phyloP scores from a whole-genome alignment of 2,888 invertebrate species.

The Cataglyphis rosenhaueri region DNA sequence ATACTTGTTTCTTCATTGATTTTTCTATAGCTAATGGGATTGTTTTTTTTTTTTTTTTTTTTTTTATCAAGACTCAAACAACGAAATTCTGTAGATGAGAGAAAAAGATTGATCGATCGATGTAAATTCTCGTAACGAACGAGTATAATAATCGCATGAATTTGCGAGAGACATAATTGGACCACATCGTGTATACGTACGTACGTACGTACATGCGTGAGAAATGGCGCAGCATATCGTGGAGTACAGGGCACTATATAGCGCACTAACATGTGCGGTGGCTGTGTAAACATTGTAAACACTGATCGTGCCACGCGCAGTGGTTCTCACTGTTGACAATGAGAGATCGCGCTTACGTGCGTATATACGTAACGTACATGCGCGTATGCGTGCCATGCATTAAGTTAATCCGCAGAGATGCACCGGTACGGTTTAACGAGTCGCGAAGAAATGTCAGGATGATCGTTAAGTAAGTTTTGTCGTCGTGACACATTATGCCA shows the following conservation, averaged over 20 bases:
- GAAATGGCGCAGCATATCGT: constrained; percentile 67
- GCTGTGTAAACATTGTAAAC: constrained; percentile 77
- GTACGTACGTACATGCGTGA: constrained; percentile 13
- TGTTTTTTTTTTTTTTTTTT: no score
- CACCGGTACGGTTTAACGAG: constrained; percentile 9
- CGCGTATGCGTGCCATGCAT: not conserved
- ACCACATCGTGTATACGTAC: constrained; percentile 6
- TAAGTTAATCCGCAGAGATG: constrained; percentile 42
- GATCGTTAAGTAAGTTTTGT: constrained; percentile 15
- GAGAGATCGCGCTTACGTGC: not conserved
- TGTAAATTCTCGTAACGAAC: constrained; percentile 20
- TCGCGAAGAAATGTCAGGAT: constrained; percentile 24
- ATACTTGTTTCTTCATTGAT: not conserved
- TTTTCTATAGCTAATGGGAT: not conserved
- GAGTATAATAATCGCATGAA: constrained; percentile 34
- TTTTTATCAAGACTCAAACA: not conserved
- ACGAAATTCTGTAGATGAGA: not conserved
- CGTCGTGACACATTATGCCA: not conserved
- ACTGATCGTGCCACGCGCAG: constrained; percentile 70
- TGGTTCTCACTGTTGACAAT: constrained; percentile 57
- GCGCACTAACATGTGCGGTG: constrained; percentile 66
- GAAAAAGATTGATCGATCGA: not conserved
- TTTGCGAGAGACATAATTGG: constrained; percentile 37
- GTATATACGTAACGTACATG: not conserved
- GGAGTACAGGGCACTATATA: constrained; percentile 52